Conservation (phyloP, 2,113 vertebrate species). For the Nansenia antarctica region DNA sequence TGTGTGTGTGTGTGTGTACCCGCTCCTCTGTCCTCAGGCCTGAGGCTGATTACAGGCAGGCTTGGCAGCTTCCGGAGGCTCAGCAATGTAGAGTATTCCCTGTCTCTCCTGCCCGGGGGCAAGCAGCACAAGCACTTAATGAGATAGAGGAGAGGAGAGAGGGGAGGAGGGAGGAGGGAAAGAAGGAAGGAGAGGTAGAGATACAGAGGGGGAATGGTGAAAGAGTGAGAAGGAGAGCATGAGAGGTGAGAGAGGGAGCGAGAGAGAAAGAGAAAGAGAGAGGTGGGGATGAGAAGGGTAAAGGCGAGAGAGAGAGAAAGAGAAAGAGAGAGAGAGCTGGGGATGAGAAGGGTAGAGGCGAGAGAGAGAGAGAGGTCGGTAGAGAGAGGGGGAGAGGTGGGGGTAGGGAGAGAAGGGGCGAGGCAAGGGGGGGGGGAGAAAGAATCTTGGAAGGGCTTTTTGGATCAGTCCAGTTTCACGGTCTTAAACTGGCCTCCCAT, state of each 20-base stretch:
- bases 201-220: constrained; percentile 5
- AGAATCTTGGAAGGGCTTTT: too few relatives aligned
- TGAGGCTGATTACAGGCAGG: constrained; percentile 12
- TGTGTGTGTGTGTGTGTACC: too few relatives aligned
- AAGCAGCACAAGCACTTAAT: constrained; percentile 8
- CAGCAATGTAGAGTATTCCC: not conserved
- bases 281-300: not conserved
- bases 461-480: too few relatives aligned
- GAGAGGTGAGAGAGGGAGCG: not conserved
- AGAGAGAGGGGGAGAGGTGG: not conserved
- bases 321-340: not conserved
- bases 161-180: not conserved
- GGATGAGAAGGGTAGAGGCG: not conserved
- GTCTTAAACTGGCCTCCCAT: too few relatives aligned
- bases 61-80: constrained; percentile 2
- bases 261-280: not conserved
- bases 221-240: not conserved
- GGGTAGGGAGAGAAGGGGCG: too few relatives aligned
- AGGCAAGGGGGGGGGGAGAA: too few relatives aligned
- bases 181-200: not conserved
- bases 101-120: constrained; percentile 10
- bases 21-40: not conserved
- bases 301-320: not conserved
- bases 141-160: not conserved
- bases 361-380: not conserved